Percentiles rank a stretch among this genome's conserved stretches.
Conservation (phyloP, 92 coral and sea anemone species). For the Isaurus tuberculatus region DNA sequence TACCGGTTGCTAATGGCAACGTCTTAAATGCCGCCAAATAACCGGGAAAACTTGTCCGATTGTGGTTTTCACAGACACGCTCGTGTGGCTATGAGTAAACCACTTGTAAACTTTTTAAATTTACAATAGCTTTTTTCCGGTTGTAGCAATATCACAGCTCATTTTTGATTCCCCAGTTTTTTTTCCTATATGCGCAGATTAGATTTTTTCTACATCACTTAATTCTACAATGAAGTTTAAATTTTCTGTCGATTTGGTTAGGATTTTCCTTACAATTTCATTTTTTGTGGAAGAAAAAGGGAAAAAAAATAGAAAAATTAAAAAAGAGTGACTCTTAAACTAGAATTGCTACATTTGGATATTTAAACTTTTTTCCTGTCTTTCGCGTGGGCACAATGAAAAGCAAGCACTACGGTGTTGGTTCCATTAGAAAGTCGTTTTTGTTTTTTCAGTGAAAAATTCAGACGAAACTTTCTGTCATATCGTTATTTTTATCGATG, state of each 20-base stretch:
- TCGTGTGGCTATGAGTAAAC: constrained; percentile 16
- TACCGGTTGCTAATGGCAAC: constrained; percentile 22
- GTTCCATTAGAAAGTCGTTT: neutral
- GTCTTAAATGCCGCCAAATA: constrained; percentile 14
- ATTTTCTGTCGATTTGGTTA: neutral
- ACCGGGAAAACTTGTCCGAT: neutral
- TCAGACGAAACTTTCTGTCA: constrained; percentile 2
- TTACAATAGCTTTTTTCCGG: constrained; percentile 35
- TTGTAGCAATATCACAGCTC: neutral
- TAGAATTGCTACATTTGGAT: constrained; percentile 3
- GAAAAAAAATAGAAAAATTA: neutral
- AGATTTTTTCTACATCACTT: no score
- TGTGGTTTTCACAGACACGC: neutral
- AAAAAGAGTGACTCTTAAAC: neutral
- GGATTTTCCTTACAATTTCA: neutral
- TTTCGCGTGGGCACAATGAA: neutral
- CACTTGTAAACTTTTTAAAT: constrained; percentile 29
- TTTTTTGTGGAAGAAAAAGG: neutral
- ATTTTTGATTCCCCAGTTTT: neutral
- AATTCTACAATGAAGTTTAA: neutral
- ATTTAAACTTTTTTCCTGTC: neutral
- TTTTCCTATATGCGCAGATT: neutral
- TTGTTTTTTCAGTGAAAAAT: neutral
- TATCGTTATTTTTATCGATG: constrained; percentile 31
- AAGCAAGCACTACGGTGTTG: neutral